Evolutionary conservation across 1,140 invertebrate genomes (phyloP).

Genomic region (Zaprionus tsacasi): DNA sequence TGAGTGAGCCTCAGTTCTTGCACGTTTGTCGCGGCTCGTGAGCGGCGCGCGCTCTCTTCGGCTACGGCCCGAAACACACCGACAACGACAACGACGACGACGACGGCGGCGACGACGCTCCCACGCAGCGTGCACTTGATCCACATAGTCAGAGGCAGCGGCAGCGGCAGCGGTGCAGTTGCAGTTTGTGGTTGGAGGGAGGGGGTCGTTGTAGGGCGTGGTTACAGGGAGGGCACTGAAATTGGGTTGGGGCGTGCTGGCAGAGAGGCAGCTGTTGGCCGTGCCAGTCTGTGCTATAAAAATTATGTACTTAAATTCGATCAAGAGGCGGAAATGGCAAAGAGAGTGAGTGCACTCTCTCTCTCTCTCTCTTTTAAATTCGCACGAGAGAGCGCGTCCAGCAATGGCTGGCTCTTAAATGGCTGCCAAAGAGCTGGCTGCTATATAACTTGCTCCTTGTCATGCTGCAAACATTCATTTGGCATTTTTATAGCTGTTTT

Average conservation of each 20-base stretch:
- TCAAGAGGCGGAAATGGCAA: slow-evolving; percentile 6
- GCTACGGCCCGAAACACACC: neutral
- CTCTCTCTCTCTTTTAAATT: no score
- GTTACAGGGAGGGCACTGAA: neutral
- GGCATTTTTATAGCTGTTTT: neutral
- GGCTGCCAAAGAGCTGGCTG: slow-evolving; percentile 5
- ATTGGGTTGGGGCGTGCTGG: neutral
- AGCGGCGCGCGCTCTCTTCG: slow-evolving; percentile 31
- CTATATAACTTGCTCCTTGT: slow-evolving; percentile 51
- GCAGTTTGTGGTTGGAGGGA: neutral
- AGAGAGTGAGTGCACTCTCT: neutral
- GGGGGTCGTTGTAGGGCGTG: neutral
- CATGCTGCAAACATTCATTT: slow-evolving; percentile 58
- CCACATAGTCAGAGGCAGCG: slow-evolving; percentile 18
- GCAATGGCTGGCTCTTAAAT: slow-evolving; percentile 18
- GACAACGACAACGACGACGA: neutral
- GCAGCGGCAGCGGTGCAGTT: neutral
- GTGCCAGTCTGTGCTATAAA: slow-evolving; percentile 28
- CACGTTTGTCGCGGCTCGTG: slow-evolving; percentile 4
- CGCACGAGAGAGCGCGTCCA: no score
- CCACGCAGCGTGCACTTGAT: slow-evolving; percentile 49
- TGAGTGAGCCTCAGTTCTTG: slow-evolving; percentile 41
- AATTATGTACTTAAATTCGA: slow-evolving; percentile 15
- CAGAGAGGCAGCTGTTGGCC: slow-evolving; percentile 23
- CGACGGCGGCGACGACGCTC: slow-evolving; percentile 15